Evolutionary conservation across 2,113 vertebrate genomes (phyloP), one percentile per base, ranked within the genome.

Genomic region (Oryzias javanicus): DNA sequence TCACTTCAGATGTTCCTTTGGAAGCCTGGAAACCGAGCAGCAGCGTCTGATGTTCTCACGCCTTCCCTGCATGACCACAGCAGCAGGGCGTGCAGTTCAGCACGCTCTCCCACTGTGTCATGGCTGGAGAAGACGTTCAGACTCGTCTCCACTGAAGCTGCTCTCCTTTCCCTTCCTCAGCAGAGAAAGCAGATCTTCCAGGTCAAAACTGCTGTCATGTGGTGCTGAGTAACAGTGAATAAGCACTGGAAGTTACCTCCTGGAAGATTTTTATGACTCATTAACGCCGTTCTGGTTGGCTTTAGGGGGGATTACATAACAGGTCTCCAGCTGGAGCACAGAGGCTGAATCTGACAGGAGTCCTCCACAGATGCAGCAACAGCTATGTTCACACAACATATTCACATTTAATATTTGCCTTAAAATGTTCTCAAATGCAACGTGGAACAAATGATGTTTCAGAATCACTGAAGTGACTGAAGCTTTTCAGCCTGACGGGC

Each of bases 1-100:
- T 87, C 76, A 84, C 75, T 84, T 83, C 70, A 75, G 80, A 53
- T 76, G 47, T 76, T 55, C 54, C 27, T 79, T 27, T 27, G 25
- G 25, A 27, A 47, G 73, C 56, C 79, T 68, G 49, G 55, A 55
- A 76, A 70, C 75, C 58, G 64, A 72, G 61, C 75, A 73, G 74
- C 67, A 15, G 48, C 51, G 35, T 74, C 52, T 50, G 66, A 69
- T 50, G 14, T 41, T 74, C 49, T 56, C 54, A 27, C 29, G 8
- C 8, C 7, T 35, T 35, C 8, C 29, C 29, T 35, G 29, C 29
- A 35, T 35, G 29, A 35, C 29, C 29, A 35, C 29, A 35, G 8
- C 29, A 10, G 6, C 7, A 35, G 29, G 7, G 7, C 7, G 29
- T 10, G 7, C 7, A 35, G 29, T 35, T 10, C 29, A 10, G 29